phyloP scores from a whole-genome alignment of 1,140 invertebrate species.

The Zaprionus davidi region DNA sequence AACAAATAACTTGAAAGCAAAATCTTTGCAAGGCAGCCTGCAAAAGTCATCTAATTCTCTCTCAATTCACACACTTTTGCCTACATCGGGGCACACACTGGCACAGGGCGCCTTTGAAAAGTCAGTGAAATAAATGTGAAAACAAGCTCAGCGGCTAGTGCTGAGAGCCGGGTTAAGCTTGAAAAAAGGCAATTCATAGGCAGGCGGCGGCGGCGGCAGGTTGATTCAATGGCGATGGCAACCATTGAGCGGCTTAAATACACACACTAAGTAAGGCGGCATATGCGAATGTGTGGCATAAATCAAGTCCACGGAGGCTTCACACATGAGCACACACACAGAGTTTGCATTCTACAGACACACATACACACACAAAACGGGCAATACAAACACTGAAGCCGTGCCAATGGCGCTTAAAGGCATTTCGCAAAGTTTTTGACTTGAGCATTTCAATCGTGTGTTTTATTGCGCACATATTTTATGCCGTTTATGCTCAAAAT shows the following conservation, averaged over 20 bases:
- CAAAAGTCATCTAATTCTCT: conserved; percentile 73
- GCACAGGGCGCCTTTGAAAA: conserved; percentile 56
- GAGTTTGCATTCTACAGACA: conserved; percentile 16
- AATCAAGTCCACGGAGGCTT: conserved; percentile 61
- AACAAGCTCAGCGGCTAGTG: conserved; percentile 41
- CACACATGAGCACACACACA: conserved; percentile 19
- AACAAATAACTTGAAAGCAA: conserved; percentile 74
- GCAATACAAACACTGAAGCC: conserved; percentile 6
- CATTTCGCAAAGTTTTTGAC: conserved; percentile 79
- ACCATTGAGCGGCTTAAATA: conserved; percentile 74
- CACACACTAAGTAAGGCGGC: conserved; percentile 38
- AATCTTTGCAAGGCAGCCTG: conserved; percentile 56
- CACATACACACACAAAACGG: not conserved
- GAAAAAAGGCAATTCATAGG: conserved; percentile 76
- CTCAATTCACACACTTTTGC: conserved; percentile 70
- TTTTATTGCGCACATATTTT: conserved; percentile 83
- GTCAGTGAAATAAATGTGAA: conserved; percentile 69
- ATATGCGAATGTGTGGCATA: conserved; percentile 67
- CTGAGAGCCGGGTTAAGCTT: conserved; percentile 55
- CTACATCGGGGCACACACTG: conserved; percentile 36
- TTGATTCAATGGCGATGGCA: conserved; percentile 69
- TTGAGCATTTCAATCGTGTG: conserved; percentile 81
- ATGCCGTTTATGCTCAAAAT: conserved; percentile 82
- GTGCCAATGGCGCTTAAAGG: conserved; percentile 77
- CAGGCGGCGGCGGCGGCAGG: conserved; percentile 50